A percentile compares a stretch with the other conserved stretches of the same genome.
Conservation (phyloP, 2,113 vertebrate genomes). For the Mohoua ochrocephala region DNA sequence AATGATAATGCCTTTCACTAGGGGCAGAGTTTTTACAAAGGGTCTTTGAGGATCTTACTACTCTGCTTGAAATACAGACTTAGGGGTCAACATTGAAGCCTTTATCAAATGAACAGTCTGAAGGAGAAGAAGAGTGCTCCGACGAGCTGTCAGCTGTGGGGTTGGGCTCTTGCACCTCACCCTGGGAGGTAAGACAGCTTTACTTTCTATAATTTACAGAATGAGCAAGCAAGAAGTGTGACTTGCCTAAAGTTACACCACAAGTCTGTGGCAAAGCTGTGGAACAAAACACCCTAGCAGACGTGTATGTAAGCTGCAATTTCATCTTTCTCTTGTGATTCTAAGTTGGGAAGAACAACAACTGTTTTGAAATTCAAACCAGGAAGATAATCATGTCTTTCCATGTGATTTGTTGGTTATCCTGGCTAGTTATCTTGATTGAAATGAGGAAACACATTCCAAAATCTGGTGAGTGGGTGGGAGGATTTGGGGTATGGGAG, state of each 20-base stretch:
- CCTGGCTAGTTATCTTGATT: background rate
- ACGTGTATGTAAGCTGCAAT: background rate
- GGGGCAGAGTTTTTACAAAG: background rate
- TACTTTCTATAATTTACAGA: background rate
- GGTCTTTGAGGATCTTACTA: background rate
- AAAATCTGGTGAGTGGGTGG: background rate
- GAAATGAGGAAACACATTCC: conserved; percentile 5
- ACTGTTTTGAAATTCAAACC: conserved; percentile 53
- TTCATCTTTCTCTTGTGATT: background rate
- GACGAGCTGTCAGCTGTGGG: background rate
- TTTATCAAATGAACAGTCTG: background rate
- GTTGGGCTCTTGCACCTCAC: background rate
- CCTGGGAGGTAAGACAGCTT: background rate
- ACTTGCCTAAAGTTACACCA: background rate
- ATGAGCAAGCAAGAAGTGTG: background rate
- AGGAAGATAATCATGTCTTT: background rate
- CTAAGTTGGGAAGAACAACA: conserved; percentile 38
- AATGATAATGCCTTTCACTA: background rate
- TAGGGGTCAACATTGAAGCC: background rate
- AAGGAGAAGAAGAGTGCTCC: background rate
- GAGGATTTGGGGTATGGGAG: background rate
- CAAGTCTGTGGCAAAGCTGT: background rate
- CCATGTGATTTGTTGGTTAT: background rate
- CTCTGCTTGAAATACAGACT: background rate
- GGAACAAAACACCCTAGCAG: background rate